Conservation (phyloP, 2,888 invertebrate genomes). For the Achlya flavicornis region DNA sequence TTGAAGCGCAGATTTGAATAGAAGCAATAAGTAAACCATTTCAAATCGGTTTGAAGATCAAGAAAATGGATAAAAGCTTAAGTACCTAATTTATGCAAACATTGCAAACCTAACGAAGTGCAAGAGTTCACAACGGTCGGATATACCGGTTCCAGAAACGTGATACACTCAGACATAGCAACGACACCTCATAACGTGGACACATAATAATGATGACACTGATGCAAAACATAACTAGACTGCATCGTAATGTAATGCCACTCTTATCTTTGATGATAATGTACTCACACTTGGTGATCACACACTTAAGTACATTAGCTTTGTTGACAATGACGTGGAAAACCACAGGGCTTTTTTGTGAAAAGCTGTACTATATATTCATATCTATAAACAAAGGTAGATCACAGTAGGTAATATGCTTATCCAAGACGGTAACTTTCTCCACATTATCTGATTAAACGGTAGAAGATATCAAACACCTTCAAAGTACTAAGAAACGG, state of each 20-base stretch:
- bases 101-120: constrained; percentile 32
- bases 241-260: constrained; percentile 31
- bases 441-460: not conserved
- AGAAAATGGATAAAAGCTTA: not conserved
- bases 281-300: not conserved
- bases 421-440: not conserved
- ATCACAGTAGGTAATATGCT: too few relatives aligned
- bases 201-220: constrained; percentile 20
- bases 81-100: constrained; percentile 1
- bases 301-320: not conserved
- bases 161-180: constrained; percentile 16
- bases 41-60: not conserved
- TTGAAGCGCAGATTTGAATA: not conserved
- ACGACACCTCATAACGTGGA: constrained; percentile 22
- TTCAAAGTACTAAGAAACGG: not conserved
- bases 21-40: not conserved
- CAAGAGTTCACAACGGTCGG: constrained; percentile 36
- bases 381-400: too few relatives aligned
- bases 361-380: too few relatives aligned
- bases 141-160: constrained; percentile 39
- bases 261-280: constrained; percentile 39
- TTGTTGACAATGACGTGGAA: not conserved
- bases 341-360: not conserved
- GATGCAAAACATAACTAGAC: constrained; percentile 24
- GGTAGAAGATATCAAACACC: not conserved